Evolutionary conservation across 2,888 invertebrate genomes (phyloP).

Genomic region (Sylvicola cinctus): DNA sequence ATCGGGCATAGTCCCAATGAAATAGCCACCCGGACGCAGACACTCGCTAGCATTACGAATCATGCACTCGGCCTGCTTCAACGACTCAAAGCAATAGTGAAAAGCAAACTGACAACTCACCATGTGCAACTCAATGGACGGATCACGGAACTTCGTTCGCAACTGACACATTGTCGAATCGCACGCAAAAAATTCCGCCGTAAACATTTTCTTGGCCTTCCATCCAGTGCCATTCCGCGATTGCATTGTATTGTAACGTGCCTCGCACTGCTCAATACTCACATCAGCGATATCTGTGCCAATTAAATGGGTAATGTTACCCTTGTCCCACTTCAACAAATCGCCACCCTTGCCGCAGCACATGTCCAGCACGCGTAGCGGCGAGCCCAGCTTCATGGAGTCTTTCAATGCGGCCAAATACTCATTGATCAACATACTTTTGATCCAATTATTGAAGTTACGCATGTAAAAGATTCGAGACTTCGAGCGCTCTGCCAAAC

Average conservation of each 20-base stretch:
- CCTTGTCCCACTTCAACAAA: slow-evolving; percentile 86
- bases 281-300: slow-evolving; percentile 87
- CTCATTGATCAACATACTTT: slow-evolving; percentile 83
- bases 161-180: slow-evolving; percentile 76
- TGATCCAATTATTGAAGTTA: slow-evolving; percentile 99
- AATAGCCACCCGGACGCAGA: slow-evolving; percentile 75
- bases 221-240: slow-evolving; percentile 12
- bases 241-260: slow-evolving; percentile 56
- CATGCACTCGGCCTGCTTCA: slow-evolving; percentile 79
- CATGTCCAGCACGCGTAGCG: slow-evolving; percentile 67
- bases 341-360: slow-evolving; percentile 99
- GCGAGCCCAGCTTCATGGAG: slow-evolving; percentile 39
- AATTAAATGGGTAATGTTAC: slow-evolving; percentile 56
- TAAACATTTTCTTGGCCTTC: slow-evolving; percentile 32
- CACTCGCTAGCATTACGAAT: slow-evolving; percentile 80
- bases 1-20: slow-evolving; percentile 93
- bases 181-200: slow-evolving; percentile 77
- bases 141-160: slow-evolving; percentile 56
- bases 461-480: slow-evolving; percentile 85
- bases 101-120: slow-evolving; percentile 97
- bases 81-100: slow-evolving; percentile 88
- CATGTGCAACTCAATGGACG: slow-evolving; percentile 62
- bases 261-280: slow-evolving; percentile 77
- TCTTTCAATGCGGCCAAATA: slow-evolving; percentile 45
- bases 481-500: slow-evolving; percentile 55